These are phyloP conservation scores for Drosophila kanekoi DNA, from an alignment of 2,888 invertebrate species.

Conservation along the genomic window DNA sequence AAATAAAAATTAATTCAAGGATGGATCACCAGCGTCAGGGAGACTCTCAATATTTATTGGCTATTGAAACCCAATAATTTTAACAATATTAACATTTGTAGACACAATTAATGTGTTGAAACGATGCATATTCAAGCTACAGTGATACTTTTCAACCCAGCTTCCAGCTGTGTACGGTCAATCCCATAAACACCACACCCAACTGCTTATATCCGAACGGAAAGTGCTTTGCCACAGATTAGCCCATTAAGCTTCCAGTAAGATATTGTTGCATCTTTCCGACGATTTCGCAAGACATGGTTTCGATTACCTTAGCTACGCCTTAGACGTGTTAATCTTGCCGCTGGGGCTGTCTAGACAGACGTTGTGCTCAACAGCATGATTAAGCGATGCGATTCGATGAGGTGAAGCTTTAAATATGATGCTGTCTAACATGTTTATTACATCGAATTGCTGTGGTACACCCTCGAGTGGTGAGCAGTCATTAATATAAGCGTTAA, in stretches of 20 bases:
- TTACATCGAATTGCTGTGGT: slow-evolving; percentile 2
- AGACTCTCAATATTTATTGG: too few relatives aligned
- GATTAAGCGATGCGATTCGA: not conserved
- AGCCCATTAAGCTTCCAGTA: slow-evolving; percentile 26
- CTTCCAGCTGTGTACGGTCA: not conserved
- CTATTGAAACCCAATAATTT: too few relatives aligned
- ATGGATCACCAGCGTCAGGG: too few relatives aligned
- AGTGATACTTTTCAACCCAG: not conserved
- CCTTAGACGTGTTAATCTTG: slow-evolving; percentile 24
- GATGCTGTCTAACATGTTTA: slow-evolving; percentile 19
- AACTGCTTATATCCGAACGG: not conserved
- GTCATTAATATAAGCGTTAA: slow-evolving; percentile 31
- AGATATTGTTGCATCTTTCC: slow-evolving; percentile 15
- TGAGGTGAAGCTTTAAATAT: slow-evolving; percentile 21
- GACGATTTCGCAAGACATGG: slow-evolving; percentile 7
- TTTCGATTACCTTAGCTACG: slow-evolving; percentile 29
- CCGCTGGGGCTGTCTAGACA: slow-evolving; percentile 53
- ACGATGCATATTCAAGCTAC: not conserved
- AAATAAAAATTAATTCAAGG: too few relatives aligned
- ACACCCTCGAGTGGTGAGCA: slow-evolving; percentile 15
- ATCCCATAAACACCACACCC: not conserved
- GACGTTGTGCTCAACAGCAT: not conserved
- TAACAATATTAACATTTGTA: too few relatives aligned
- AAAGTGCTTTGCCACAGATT: slow-evolving; percentile 5
- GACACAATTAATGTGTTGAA: too few relatives aligned